These are phyloP conservation scores for Cotesia vestalis DNA, from an alignment of 1,140 invertebrate species.

Conservation along the genomic window DNA sequence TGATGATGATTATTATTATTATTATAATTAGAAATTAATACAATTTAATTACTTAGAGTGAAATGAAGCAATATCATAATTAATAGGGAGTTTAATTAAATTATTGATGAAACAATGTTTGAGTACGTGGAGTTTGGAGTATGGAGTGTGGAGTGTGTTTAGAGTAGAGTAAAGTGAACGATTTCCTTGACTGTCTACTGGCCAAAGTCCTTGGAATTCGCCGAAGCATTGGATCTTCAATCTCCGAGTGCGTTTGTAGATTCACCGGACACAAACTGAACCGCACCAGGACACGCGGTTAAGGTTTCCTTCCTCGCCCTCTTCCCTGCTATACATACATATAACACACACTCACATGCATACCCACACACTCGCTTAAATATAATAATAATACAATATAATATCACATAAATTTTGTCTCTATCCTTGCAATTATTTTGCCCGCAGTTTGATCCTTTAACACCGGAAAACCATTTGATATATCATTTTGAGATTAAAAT, in stretches of 20 bases:
- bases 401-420: too few relatives aligned
- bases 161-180: background rate
- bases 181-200: background rate
- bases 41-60: too few relatives aligned
- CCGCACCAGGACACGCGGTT: conserved; percentile 16
- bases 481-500: background rate
- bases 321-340: background rate
- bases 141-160: too few relatives aligned
- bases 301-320: conserved; percentile 16
- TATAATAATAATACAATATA: too few relatives aligned
- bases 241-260: conserved; percentile 9
- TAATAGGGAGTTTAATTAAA: too few relatives aligned
- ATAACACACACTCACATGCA: too few relatives aligned
- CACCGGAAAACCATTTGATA: background rate
- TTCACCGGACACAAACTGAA: conserved; percentile 8
- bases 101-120: too few relatives aligned
- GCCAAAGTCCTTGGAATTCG: background rate
- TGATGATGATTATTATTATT: too few relatives aligned
- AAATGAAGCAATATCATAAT: too few relatives aligned
- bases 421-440: background rate
- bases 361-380: too few relatives aligned
- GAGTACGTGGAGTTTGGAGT: too few relatives aligned
- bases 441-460: conserved; percentile 4
- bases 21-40: too few relatives aligned
- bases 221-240: conserved; percentile 22